phyloP scores from a whole-genome alignment of 2,797 vertebrate genomes.

The Mastacembelus armatus region DNA sequence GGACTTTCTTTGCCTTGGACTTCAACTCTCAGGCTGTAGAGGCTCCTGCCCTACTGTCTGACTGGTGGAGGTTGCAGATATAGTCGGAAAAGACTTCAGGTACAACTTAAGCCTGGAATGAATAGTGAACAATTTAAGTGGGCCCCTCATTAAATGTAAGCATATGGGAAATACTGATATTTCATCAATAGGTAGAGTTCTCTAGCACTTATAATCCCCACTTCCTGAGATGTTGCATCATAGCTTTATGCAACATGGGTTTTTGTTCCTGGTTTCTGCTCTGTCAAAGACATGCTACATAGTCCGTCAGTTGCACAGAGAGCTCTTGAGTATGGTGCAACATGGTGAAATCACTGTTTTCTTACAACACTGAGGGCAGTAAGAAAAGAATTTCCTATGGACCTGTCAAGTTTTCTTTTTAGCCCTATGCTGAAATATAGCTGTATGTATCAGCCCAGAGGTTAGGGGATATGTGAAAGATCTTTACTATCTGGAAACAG shows the following conservation, averaged over 20 bases:
- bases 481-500: conserved; percentile 7
- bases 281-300: conserved; percentile 29
- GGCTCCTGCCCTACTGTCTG: no score
- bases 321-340: conserved; percentile 30
- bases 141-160: not conserved
- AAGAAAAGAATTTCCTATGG: conserved; percentile 14
- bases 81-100: no score
- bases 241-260: conserved; percentile 18
- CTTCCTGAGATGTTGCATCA: conserved; percentile 22
- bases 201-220: conserved; percentile 9
- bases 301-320: conserved; percentile 7
- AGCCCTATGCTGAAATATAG: not conserved
- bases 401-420: conserved; percentile 3
- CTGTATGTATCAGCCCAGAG: not conserved
- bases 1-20: not conserved
- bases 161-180: not conserved
- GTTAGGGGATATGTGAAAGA: not conserved
- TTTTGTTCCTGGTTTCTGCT: conserved; percentile 36
- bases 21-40: not conserved
- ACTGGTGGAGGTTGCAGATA: no score
- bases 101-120: no score
- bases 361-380: not conserved
- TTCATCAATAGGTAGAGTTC: not conserved
- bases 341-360: conserved; percentile 46
- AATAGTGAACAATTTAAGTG: no score